A percentile compares a stretch with the other conserved stretches of the same genome.
These are phyloP conservation scores for Xenopus tropicalis DNA, from an alignment of 2,113 vertebrate species.

Conservation along the genomic window DNA sequence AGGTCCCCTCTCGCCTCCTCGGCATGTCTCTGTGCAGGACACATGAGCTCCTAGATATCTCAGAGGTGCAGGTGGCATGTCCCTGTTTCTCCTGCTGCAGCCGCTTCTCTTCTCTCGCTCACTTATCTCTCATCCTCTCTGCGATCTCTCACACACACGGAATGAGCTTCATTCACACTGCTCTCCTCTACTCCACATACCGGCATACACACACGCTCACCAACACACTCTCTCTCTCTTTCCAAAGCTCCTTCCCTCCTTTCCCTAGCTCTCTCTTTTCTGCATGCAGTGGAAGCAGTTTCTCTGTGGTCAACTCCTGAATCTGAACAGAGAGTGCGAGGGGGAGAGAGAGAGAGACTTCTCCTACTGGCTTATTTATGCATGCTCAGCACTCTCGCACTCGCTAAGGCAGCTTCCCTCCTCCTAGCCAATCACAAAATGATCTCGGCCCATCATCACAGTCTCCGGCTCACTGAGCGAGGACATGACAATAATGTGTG, in stretches of 20 bases:
- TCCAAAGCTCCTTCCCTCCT: conserved; percentile 43
- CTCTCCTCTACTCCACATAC: conserved; percentile 46
- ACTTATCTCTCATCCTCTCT: conserved; percentile 19
- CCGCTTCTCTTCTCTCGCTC: conserved; percentile 35
- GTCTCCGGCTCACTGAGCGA: conserved; percentile 1
- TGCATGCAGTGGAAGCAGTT: conserved; percentile 37
- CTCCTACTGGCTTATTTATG: conserved; percentile 47
- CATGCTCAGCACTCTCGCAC: conserved; percentile 48
- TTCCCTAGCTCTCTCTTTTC: conserved; percentile 32
- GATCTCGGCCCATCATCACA: conserved; percentile 26
- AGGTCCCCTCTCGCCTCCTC: conserved; percentile 34
- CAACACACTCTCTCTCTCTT: conserved; percentile 39
- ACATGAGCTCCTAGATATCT: conserved; percentile 10
- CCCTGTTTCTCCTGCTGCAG: conserved; percentile 23
- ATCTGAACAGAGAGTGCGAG: conserved; percentile 32
- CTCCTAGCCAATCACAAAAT: conserved; percentile 35
- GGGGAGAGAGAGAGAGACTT: conserved; percentile 4
- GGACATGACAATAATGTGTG: not conserved
- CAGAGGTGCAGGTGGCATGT: conserved; percentile 29
- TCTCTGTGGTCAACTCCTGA: conserved; percentile 41
- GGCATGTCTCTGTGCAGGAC: conserved; percentile 22
- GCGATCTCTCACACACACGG: conserved; percentile 10
- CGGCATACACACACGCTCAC: not conserved
- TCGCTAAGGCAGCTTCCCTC: conserved; percentile 19
- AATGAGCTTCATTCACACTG: conserved; percentile 44